Percentiles rank a stretch among this genome's conserved stretches.
phyloP scores from a whole-genome alignment of 2,113 vertebrate genomes.

The Lota lota region DNA sequence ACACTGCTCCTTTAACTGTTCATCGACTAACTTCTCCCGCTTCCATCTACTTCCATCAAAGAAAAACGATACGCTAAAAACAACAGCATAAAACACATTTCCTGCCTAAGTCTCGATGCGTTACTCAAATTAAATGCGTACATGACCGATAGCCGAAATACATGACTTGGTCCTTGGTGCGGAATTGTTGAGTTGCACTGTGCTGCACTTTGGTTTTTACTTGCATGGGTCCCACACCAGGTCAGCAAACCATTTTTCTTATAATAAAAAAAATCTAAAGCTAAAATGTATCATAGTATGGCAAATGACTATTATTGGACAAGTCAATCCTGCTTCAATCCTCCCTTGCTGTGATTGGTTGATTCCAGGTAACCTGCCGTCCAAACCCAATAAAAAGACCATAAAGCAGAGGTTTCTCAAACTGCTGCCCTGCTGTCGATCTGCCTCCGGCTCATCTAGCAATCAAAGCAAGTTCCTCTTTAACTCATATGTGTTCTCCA shows the following conservation, averaged over 20 bases:
- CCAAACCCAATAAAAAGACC: slow-evolving; percentile 65
- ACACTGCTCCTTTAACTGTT: too few species aligned
- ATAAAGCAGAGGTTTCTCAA: slow-evolving; percentile 72
- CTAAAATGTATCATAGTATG: slow-evolving; percentile 17
- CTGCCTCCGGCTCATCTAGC: slow-evolving; percentile 50
- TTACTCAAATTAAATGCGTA: not conserved
- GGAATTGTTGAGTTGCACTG: not conserved
- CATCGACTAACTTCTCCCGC: not conserved
- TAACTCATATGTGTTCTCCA: not conserved
- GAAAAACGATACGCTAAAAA: not conserved
- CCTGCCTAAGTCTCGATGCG: not conserved
- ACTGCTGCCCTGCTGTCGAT: slow-evolving; percentile 69
- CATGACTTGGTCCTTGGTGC: not conserved
- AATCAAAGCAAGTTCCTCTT: slow-evolving; percentile 61
- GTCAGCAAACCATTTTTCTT: slow-evolving; percentile 13
- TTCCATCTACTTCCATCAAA: not conserved
- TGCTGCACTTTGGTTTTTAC: not conserved
- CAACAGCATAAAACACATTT: not conserved
- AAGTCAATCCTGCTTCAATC: not conserved
- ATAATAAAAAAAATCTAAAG: slow-evolving; percentile 9
- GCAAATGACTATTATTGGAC: not conserved
- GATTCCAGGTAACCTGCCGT: slow-evolving; percentile 66
- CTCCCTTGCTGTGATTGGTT: slow-evolving; percentile 53
- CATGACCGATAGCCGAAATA: too few species aligned
- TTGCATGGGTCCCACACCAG: slow-evolving; percentile 26